These are phyloP conservation scores for Anarrhichthys ocellatus DNA, from an alignment of 2,113 vertebrate species.

Conservation along the genomic window DNA sequence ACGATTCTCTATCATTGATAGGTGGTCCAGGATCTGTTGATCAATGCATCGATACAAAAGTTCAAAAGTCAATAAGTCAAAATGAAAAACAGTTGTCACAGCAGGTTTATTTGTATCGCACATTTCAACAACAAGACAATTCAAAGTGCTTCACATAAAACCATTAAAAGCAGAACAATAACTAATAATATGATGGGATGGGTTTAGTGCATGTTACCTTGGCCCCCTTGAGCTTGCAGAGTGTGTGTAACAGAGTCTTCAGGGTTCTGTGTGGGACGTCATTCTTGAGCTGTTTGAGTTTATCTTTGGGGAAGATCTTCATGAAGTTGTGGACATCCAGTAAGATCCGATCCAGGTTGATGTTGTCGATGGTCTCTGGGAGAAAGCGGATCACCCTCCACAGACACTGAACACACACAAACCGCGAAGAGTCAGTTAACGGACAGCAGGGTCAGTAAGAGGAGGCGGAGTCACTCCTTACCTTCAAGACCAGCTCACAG, in stretches of 20 bases:
- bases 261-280: slow-evolving; percentile 95
- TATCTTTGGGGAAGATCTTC: slow-evolving; percentile 98
- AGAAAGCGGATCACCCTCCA: slow-evolving; percentile 98
- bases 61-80: not conserved
- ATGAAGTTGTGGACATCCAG: slow-evolving; percentile 97
- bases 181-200: not conserved
- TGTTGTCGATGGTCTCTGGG: slow-evolving; percentile 91
- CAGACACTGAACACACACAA: slow-evolving; percentile 87
- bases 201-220: slow-evolving; percentile 82
- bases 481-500: slow-evolving; percentile 98
- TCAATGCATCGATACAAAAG: not conserved
- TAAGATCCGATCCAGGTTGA: slow-evolving; percentile 96
- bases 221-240: slow-evolving; percentile 94
- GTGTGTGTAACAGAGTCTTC: slow-evolving; percentile 94
- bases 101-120: no score
- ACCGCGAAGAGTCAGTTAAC: not conserved
- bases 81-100: not conserved
- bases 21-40: slow-evolving; percentile 93
- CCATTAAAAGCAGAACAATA: not conserved
- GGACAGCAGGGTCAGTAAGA: not conserved
- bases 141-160: no score
- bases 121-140: no score
- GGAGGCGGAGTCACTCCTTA: slow-evolving; percentile 58
- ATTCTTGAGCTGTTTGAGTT: slow-evolving; percentile 95
- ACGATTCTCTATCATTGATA: slow-evolving; percentile 98